A percentile compares a stretch with the other conserved stretches of the same genome.
These are phyloP conservation scores for Meteorus sp. DNA, from an alignment of 1,140 invertebrate genomes.

Conservation along the genomic window DNA sequence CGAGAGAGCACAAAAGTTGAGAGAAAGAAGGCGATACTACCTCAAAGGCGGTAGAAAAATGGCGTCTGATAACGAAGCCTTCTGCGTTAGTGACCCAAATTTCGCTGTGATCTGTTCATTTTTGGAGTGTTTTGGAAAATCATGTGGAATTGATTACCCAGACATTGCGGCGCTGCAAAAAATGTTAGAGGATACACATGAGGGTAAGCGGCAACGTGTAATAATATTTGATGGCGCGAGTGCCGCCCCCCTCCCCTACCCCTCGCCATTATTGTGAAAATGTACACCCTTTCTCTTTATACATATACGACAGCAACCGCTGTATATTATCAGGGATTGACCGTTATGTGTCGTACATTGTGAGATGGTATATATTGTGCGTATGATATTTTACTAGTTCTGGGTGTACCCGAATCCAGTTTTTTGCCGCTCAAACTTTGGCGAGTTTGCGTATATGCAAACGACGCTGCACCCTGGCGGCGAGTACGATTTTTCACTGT, in stretches of 20 bases:
- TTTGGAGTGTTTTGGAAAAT: slow-evolving; percentile 82
- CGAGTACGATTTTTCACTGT: neutral
- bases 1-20: neutral
- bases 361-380: neutral
- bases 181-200: slow-evolving; percentile 84
- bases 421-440: slow-evolving; percentile 13
- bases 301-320: no score
- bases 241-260: slow-evolving; percentile 7
- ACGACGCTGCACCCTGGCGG: slow-evolving; percentile 14
- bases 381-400: no score
- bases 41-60: slow-evolving; percentile 62
- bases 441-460: neutral
- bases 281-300: neutral
- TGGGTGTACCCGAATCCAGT: no score
- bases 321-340: neutral
- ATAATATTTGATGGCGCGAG: neutral
- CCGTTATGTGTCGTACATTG: neutral
- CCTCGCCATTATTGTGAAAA: slow-evolving; percentile 10
- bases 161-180: slow-evolving; percentile 81
- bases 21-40: neutral
- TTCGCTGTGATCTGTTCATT: slow-evolving; percentile 95
- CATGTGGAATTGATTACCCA: slow-evolving; percentile 74
- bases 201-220: slow-evolving; percentile 68
- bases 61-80: slow-evolving; percentile 82
- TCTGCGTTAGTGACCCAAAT: slow-evolving; percentile 91